These are phyloP conservation scores for Zaprionus kolodkinae DNA, from an alignment of 1,140 invertebrate genomes.

Conservation along the genomic window DNA sequence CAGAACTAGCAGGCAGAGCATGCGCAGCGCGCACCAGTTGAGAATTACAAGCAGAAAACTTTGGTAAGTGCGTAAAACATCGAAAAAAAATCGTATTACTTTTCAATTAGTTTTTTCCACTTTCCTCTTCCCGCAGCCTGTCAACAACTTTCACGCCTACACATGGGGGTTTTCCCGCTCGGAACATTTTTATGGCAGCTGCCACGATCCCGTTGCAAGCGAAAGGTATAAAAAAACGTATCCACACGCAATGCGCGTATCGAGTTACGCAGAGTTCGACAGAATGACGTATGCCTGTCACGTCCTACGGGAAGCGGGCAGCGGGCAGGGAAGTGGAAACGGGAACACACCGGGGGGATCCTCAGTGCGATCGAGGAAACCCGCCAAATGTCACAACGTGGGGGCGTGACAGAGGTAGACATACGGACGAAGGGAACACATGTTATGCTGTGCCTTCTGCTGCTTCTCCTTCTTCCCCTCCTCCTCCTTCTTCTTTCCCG, in stretches of 20 bases:
- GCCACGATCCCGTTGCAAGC: slow-evolving; percentile 37
- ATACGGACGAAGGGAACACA: slow-evolving; percentile 46
- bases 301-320: slow-evolving; percentile 39
- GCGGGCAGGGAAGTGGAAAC: neutral
- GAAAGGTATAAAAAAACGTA: slow-evolving; percentile 8
- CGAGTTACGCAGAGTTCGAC: slow-evolving; percentile 49
- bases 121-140: slow-evolving; percentile 53
- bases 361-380: slow-evolving; percentile 59
- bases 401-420: slow-evolving; percentile 44
- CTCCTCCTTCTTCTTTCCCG: neutral
- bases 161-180: slow-evolving; percentile 54
- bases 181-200: slow-evolving; percentile 52
- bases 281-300: slow-evolving; percentile 73
- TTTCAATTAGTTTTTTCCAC: neutral
- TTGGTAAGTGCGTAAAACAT: neutral
- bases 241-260: slow-evolving; percentile 48
- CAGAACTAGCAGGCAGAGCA: neutral
- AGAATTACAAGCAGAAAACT: slow-evolving; percentile 24
- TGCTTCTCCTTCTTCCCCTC: slow-evolving; percentile 24
- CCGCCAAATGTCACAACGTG: slow-evolving; percentile 59
- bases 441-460: slow-evolving; percentile 17
- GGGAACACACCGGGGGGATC: slow-evolving; percentile 21
- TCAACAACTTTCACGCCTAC: slow-evolving; percentile 70
- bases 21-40: slow-evolving; percentile 15
- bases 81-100: neutral